Percentiles rank a stretch among this genome's conserved stretches.
phyloP scores from a whole-genome alignment of 2,888 invertebrate species.

The Acanthosoma haemorrhoidale region DNA sequence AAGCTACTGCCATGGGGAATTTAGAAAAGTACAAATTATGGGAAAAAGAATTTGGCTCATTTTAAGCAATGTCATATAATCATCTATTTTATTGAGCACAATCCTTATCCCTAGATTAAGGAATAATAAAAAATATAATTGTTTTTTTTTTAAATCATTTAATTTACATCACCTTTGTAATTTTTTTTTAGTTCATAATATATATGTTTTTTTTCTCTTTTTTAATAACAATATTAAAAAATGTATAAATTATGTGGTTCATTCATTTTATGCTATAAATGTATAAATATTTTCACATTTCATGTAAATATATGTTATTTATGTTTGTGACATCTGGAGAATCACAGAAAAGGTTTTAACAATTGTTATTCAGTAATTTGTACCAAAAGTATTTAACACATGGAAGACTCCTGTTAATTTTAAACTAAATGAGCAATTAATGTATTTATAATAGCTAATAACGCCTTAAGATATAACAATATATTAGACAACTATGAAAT shows the following conservation, averaged over 20 bases:
- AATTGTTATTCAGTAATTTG: background rate
- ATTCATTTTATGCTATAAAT: too few species aligned
- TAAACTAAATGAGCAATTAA: background rate
- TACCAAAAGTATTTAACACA: background rate
- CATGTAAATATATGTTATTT: too few species aligned
- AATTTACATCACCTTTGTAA: background rate
- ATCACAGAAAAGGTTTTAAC: too few species aligned
- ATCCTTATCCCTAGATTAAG: too few species aligned
- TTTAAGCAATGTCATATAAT: background rate
- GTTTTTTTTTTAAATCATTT: background rate
- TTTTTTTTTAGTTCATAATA: too few species aligned
- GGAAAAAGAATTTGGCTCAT: conserved; percentile 14
- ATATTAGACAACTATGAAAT: too few species aligned
- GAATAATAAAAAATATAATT: background rate
- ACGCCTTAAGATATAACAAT: too few species aligned
- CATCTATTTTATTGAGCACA: background rate
- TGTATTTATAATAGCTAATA: background rate
- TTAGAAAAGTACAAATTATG: background rate
- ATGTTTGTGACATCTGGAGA: too few species aligned
- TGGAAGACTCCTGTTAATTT: background rate
- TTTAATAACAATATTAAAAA: too few species aligned
- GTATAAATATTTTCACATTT: too few species aligned
- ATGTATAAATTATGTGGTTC: too few species aligned
- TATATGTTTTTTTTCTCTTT: too few species aligned
- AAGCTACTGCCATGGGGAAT: background rate